These are phyloP conservation scores for Drosophila flavopinicola DNA, from an alignment of 2,888 invertebrate species.

Conservation along the genomic window DNA sequence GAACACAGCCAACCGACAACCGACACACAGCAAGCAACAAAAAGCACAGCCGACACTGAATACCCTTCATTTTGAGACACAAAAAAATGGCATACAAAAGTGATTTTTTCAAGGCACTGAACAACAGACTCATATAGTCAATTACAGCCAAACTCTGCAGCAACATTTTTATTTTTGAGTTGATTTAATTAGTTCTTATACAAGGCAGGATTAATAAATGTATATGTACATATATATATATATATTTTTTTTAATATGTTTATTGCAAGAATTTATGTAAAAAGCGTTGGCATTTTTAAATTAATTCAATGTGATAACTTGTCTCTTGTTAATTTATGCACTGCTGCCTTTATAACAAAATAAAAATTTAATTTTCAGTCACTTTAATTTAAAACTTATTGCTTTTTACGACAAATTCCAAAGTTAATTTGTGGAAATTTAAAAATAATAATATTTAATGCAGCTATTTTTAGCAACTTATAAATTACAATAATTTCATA, in stretches of 20 bases:
- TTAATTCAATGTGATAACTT: neutral
- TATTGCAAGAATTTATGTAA: neutral
- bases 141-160: neutral
- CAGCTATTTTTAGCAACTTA: too few species aligned
- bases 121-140: conserved; percentile 13
- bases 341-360: neutral
- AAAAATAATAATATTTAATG: neutral
- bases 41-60: conserved; percentile 30
- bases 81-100: conserved; percentile 18
- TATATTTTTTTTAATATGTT: neutral
- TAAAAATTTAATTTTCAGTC: neutral
- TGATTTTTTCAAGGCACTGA: conserved; percentile 23
- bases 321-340: neutral
- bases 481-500: conserved; percentile 11
- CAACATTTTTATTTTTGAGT: neutral
- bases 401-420: neutral
- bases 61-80: conserved; percentile 45
- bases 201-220: neutral
- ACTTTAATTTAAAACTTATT: neutral
- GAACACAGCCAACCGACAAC: conserved; percentile 26
- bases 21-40: conserved; percentile 5
- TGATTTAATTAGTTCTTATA: conserved; percentile 3
- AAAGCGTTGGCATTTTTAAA: neutral
- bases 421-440: neutral
- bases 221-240: too few species aligned